Evolutionary conservation across 2,797 vertebrate species (phyloP).

Genomic region (Coilia nasus): DNA sequence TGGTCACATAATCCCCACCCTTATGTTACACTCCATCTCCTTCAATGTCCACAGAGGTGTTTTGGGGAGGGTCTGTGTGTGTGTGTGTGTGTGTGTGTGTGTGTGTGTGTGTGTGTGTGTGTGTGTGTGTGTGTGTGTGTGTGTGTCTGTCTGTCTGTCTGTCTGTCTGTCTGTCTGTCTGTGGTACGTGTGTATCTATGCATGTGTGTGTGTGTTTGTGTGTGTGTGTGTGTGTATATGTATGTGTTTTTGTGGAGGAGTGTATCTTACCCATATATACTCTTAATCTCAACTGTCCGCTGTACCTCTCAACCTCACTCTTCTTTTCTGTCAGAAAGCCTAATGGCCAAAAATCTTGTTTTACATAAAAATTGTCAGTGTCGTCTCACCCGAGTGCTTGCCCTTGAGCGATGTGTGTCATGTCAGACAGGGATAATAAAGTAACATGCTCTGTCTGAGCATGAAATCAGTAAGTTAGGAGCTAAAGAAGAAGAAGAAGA

Average conservation of each 20-base stretch:
- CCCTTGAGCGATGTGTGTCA: conserved; percentile 35
- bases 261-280: too few relatives aligned
- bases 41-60: conserved; percentile 5
- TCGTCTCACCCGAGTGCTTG: conserved; percentile 28
- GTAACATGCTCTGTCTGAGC: conserved; percentile 33
- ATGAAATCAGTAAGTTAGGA: conserved; percentile 43
- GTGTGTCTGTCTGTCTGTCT: too few relatives aligned
- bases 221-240: too few relatives aligned
- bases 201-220: too few relatives aligned
- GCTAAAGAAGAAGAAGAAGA: background rate
- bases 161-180: background rate
- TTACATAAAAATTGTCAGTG: too few relatives aligned
- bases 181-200: background rate
- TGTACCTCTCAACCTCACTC: too few relatives aligned
- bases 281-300: background rate
- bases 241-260: background rate
- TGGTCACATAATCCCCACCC: conserved; percentile 13
- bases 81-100: background rate
- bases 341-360: too few relatives aligned
- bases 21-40: conserved; percentile 24
- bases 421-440: conserved; percentile 47
- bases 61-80: background rate
- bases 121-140: too few relatives aligned
- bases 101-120: background rate
- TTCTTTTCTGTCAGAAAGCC: too few relatives aligned